Evolutionary conservation across 2,888 invertebrate genomes (phyloP).

Genomic region (Mystacides longicornis): DNA sequence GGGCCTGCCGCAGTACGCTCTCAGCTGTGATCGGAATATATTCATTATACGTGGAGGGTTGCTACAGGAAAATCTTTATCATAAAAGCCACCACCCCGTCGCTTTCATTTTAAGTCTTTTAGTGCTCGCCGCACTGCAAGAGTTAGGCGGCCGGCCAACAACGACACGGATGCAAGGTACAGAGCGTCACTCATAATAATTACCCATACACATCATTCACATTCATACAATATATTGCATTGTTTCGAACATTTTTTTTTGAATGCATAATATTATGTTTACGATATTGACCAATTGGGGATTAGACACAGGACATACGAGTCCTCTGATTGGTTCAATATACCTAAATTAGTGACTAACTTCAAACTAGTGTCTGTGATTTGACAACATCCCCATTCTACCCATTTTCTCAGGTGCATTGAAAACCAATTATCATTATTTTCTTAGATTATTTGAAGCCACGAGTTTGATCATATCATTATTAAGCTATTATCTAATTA

Average conservation of each 20-base stretch:
- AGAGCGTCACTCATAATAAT: background rate
- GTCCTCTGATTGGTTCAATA: background rate
- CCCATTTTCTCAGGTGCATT: background rate
- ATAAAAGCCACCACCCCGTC: background rate
- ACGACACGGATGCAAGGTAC: conserved; percentile 15
- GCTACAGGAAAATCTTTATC: background rate
- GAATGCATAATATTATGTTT: background rate
- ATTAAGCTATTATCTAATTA: no score
- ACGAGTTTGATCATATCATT: no score
- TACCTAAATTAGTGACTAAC: background rate
- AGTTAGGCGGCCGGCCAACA: conserved; percentile 4
- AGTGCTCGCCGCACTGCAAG: conserved; percentile 1
- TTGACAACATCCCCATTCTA: background rate
- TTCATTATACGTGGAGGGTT: background rate
- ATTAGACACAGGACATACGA: background rate
- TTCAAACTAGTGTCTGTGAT: background rate
- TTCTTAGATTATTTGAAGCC: no score
- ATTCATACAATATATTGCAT: background rate
- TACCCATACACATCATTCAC: background rate
- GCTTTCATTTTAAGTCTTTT: background rate
- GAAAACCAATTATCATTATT: no score
- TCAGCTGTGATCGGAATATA: conserved; percentile 4
- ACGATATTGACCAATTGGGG: background rate
- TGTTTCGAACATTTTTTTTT: no score
- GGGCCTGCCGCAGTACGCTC: conserved; percentile 20